Conservation (phyloP, 2,888 invertebrate genomes). For the Coenonympha arcania region DNA sequence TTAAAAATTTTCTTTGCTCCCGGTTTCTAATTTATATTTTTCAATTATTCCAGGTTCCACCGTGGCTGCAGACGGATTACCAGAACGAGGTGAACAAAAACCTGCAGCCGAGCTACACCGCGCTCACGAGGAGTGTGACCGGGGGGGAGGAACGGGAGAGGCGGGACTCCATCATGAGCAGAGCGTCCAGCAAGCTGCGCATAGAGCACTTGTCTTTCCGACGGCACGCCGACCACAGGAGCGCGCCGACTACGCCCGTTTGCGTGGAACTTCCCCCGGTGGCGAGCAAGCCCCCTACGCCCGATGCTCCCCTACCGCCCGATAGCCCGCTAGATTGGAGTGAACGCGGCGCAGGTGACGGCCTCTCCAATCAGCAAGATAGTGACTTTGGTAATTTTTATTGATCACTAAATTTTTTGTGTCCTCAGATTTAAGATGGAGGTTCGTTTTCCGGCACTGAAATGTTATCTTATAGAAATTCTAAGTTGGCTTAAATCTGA, state of each 20-base stretch:
- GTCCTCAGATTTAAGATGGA: too few relatives aligned
- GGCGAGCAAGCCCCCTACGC: conserved; percentile 36
- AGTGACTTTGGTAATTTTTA: conserved; percentile 84
- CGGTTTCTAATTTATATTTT: not conserved
- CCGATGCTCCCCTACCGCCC: conserved; percentile 42
- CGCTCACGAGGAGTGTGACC: conserved; percentile 54
- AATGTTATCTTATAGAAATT: too few relatives aligned
- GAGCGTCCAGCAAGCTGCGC: conserved; percentile 62
- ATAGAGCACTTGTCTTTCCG: conserved; percentile 65
- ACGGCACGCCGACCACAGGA: conserved; percentile 47
- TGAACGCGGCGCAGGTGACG: conserved; percentile 85
- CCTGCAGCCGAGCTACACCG: conserved; percentile 64
- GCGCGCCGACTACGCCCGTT: conserved; percentile 53
- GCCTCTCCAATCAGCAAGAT: conserved; percentile 89
- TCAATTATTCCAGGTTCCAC: conserved; percentile 75
- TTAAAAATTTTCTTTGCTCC: too few relatives aligned
- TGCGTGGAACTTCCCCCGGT: conserved; percentile 41
- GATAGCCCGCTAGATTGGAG: conserved; percentile 79
- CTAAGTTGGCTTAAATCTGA: too few relatives aligned
- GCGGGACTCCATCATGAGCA: conserved; percentile 63
- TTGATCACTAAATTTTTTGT: too few relatives aligned
- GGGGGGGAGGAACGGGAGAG: conserved; percentile 59
- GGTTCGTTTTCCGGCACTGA: too few relatives aligned
- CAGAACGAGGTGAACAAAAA: conserved; percentile 69
- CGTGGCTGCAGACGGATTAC: conserved; percentile 81